Evolutionary conservation across 2,797 vertebrate species (phyloP), one percentile per base, ranked within the genome.

Genomic region (Sternotherus odoratus): DNA sequence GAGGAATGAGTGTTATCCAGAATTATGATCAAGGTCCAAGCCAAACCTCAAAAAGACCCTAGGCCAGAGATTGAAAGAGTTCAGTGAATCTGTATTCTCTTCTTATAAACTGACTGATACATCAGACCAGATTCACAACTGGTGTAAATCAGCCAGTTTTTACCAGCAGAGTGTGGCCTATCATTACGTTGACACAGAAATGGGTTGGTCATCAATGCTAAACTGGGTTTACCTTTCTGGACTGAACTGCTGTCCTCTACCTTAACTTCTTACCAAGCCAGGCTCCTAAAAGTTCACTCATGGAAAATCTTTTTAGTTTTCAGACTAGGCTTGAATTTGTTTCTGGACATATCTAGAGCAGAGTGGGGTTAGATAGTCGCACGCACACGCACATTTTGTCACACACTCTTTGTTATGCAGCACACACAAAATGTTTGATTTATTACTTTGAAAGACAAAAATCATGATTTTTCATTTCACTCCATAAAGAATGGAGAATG

Each of bases 371-470:
- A 69, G n/a, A 36, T 11, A 66, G 4, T 28, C 24, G 28, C 11
- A n/a, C 30, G 16, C 28, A 30, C 21, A 46, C 36, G 48, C n/a
- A 69, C 43, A 30, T 48, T 43, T 28, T 12, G 48, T 21, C 6
- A 28, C 56, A 24, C 24, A 6, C 56, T 51, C 46, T 75, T 74
- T 80, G 77, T 82, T 93, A 92, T 0, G 0, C 54, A 53, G 30
- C 57, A 19, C 60, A 83, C 80, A 74, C 83, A 83, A 54, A 79
- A 19, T 69, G 9, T 69, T 36, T 69, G n/a, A 69, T 23, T 23
- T 69, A 89, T 74, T 87, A 48, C 17, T 54, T 87, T 51, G 60
- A 94, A 92, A 66, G 16, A 79, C 46, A 82, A 56, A 95, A 94
- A 79, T 87, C n/a, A 39, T 0, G 0, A 43, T 89, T 90, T 90